Evolutionary conservation across 2,888 invertebrate genomes (phyloP).

Genomic region (Andrena trimmerana): DNA sequence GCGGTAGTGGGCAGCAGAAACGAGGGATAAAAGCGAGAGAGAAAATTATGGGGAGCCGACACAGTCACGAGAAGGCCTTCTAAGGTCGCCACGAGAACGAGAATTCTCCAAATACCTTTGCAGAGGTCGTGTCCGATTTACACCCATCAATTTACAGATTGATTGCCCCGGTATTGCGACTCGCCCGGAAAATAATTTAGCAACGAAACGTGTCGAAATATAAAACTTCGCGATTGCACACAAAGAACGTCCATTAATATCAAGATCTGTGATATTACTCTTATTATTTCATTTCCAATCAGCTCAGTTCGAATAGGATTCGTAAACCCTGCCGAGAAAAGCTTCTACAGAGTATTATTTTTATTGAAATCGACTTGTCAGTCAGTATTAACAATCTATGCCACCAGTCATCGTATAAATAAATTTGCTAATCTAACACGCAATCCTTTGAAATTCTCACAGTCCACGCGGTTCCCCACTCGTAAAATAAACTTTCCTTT

Average conservation of each 20-base stretch:
- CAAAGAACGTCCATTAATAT: neutral
- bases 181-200: neutral
- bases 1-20: conserved; percentile 31
- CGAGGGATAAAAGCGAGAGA: conserved; percentile 52
- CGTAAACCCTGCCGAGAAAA: too few relatives aligned
- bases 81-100: conserved; percentile 55
- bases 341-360: too few relatives aligned
- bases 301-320: too few relatives aligned
- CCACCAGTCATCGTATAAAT: neutral
- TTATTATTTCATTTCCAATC: too few relatives aligned
- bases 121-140: conserved; percentile 31
- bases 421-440: neutral
- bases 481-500: neutral
- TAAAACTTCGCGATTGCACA: neutral
- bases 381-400: too few relatives aligned
- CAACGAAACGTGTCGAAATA: neutral
- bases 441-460: conserved; percentile 1
- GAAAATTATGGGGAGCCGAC: conserved; percentile 51
- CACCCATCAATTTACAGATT: conserved; percentile 22
- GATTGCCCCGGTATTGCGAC: neutral
- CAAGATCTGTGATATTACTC: neutral
- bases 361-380: too few relatives aligned
- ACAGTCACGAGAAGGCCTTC: conserved; percentile 60
- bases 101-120: conserved; percentile 50
- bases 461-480: neutral